Base-by-base conservation (phyloP, 1,140 invertebrate genomes). In the Cotesia chilonis region DNA sequence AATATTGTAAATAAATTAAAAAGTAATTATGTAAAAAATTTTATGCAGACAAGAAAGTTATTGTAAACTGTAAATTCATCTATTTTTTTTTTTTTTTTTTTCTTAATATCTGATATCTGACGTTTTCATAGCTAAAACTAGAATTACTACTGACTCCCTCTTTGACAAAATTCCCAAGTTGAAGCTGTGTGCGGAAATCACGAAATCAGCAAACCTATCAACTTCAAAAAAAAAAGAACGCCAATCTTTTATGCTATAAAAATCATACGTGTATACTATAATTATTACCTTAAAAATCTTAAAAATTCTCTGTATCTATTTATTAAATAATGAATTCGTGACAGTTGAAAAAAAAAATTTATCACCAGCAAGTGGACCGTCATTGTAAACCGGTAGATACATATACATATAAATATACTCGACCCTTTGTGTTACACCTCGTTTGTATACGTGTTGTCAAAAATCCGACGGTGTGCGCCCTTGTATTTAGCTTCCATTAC, bases 401-500 rank as follows among this genome's bases (percentile, higher is more conserved):
- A 12, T n/a, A n/a, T 17, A 55, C 12, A 55, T n/a, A 55, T 17
- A n/a, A 5, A 17, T 55, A 17, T 14, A 55, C 4, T n/a, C 3
- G 14, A 37, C 54, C 47, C 28, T 63, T 35, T 71, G 61, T 71
- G 60, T 64, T 71, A 61, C 51, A n/a, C 28, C 65, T 35, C 14
- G 20, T 68, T 35, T 64, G 74, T 66, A 41, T 60, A 37, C 51
- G 71, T 68, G 63, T 70, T 74, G 74, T 74, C 60, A 70, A 70
- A 74, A 65, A 71, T 65, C 59, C 66, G 38, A 70, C 61, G 66
- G 68, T 74, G 68, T 66, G 72, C 72, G 72, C 72, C 68, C 64
- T 37, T 51, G 64, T 60, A 69, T 70, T 59, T 69, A 70, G 72
- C 72, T 74, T 60, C 72, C 72, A 74, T 74, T 74, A 69, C 68